Evolutionary conservation across 2,888 invertebrate species (phyloP), one percentile per base, ranked within the genome.

Genomic region (Drosophila affinis): DNA sequence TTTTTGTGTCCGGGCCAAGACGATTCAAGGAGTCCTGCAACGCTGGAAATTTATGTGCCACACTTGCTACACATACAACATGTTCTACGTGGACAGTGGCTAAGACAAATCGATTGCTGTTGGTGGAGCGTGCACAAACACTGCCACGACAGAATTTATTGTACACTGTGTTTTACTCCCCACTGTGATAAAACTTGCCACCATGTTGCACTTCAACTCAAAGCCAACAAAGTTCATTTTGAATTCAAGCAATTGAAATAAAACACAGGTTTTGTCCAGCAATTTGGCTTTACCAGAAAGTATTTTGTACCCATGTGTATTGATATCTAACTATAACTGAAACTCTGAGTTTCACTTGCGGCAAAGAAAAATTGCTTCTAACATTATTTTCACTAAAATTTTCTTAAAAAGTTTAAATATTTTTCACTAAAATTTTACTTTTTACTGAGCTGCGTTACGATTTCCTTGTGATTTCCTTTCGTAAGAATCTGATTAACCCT

Each of bases 41-140:
- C 56, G 72, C 62, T 57, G 68, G 49, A 52, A 62, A 82, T 86
- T 85, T 82, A 86, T 82, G 80, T 71, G 80, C 64, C 64, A 59
- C 83, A 86, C 80, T 82, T 83, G 81, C 79, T 79, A 85, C 86
- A 72, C 83, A 85, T 79, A 82, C 87, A 79, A 85, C 82, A 87
- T 72, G 85, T 64, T 68, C 74, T 72, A 75, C 74, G 70, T 73
- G 77, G 46, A 72, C 69, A 75, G 27, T 67, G 71, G 55, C 69
- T 27, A 79, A 77, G 79, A 85, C 76, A 88, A 85, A 85, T 85
- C 85, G 87, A 79, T 79, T 74, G 52, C 78, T 60, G 14, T 14
- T 14, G 6, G 2, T 14, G 14, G 14, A 5, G 46, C 9, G 46
- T 2, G 29, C 29, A 71, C 59, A 54, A 62, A 47, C 53, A 51